Conservation (phyloP, 1,140 invertebrate species). For the Phthorimaea operculella region DNA sequence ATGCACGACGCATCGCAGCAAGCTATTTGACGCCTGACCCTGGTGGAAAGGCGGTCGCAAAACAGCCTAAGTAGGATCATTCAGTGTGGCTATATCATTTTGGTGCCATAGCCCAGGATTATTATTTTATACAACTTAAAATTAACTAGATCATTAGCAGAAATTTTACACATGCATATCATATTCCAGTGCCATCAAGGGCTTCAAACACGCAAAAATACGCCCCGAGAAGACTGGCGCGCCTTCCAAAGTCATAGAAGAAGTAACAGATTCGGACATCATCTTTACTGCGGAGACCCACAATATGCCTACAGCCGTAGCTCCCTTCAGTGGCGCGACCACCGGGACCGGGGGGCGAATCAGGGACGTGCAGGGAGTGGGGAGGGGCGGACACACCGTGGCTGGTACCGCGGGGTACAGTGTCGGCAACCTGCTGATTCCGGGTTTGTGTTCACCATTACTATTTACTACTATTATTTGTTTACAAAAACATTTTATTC, state of each 20-base stretch:
- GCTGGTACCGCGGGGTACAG: slow-evolving; percentile 97
- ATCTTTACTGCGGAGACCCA: slow-evolving; percentile 99
- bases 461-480: too few species aligned
- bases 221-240: slow-evolving; percentile 70
- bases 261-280: slow-evolving; percentile 81
- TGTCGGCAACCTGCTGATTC: slow-evolving; percentile 92
- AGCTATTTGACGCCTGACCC: too few species aligned
- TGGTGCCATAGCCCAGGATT: too few species aligned
- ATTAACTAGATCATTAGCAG: too few species aligned
- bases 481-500: too few species aligned
- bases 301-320: slow-evolving; percentile 97
- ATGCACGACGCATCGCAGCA: too few species aligned
- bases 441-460: slow-evolving; percentile 80
- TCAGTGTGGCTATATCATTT: too few species aligned
- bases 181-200: slow-evolving; percentile 84
- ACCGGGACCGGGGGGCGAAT: slow-evolving; percentile 96
- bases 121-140: too few species aligned
- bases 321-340: slow-evolving; percentile 94
- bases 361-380: slow-evolving; percentile 94
- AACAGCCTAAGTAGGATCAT: too few species aligned
- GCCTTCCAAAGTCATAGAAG: slow-evolving; percentile 73
- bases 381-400: slow-evolving; percentile 90
- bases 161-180: too few species aligned
- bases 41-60: too few species aligned
- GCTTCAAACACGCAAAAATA: slow-evolving; percentile 77